A percentile compares a stretch with the other conserved stretches of the same genome.
Evolutionary conservation across 2,113 vertebrate species (phyloP).

Genomic region (Mormyrus iriodes): DNA sequence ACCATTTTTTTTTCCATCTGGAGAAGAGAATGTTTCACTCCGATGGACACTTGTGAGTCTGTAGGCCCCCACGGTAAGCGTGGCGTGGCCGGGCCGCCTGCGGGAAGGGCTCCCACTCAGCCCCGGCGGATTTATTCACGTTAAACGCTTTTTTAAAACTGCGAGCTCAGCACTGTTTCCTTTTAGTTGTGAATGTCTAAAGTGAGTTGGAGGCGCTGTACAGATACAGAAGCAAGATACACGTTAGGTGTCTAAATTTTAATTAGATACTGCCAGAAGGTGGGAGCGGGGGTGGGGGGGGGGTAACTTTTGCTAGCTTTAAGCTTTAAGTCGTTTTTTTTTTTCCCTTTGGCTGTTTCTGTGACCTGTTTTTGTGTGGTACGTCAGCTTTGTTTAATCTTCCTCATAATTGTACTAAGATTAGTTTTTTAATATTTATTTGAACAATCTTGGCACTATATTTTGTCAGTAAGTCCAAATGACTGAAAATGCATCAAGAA

Average conservation of each 20-base stretch:
- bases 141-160: not conserved
- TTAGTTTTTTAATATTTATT: not conserved
- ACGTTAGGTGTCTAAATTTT: not conserved
- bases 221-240: not conserved
- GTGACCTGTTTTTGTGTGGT: not conserved
- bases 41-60: not conserved
- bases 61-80: not conserved
- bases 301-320: not conserved
- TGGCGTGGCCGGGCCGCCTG: too few species aligned
- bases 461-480: not conserved
- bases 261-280: not conserved
- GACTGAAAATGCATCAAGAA: not conserved
- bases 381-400: not conserved
- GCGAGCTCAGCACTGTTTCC: not conserved
- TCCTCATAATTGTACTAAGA: not conserved
- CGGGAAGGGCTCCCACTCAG: not conserved
- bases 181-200: conserved; percentile 1
- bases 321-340: not conserved
- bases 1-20: not conserved
- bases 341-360: not conserved
- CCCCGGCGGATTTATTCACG: not conserved
- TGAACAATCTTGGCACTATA: not conserved
- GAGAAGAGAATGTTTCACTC: not conserved
- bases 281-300: not conserved
- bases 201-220: not conserved